Conservation (phyloP, 2,888 invertebrate genomes). For the Tipula lateralis region DNA sequence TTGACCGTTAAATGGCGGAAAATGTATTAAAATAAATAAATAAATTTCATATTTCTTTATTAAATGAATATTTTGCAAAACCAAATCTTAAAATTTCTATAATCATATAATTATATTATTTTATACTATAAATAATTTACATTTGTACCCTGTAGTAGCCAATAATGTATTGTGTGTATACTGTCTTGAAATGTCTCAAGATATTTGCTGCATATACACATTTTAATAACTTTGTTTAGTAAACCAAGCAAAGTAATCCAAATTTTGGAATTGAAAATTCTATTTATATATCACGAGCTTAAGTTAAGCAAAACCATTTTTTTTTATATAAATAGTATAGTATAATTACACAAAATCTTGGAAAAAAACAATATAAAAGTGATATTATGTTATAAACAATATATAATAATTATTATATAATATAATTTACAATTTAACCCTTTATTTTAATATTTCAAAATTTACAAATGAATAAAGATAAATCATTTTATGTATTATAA, state of each 20-base stretch:
- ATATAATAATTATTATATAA: not conserved
- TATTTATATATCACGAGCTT: not conserved
- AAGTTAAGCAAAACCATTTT: not conserved
- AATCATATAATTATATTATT: no score
- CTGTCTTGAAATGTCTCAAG: not conserved
- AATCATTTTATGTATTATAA: no score
- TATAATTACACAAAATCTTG: not conserved
- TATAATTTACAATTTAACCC: not conserved
- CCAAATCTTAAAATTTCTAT: no score
- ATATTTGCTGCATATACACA: not conserved
- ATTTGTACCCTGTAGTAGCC: not conserved
- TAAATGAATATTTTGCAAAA: no score
- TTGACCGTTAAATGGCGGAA: no score
- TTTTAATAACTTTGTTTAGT: not conserved
- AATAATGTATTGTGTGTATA: not conserved
- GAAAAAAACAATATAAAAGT: not conserved
- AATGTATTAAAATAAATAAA: no score
- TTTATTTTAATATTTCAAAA: not conserved
- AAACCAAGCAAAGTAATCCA: no score
- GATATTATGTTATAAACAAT: not conserved
- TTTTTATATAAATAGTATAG: not conserved
- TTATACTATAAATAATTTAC: no score
- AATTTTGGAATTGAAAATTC: not conserved
- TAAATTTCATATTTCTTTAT: no score
- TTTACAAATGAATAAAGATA: not conserved